These are phyloP conservation scores for Procavia capensis DNA, from an alignment of 2,113 vertebrate species.

Conservation along the genomic window DNA sequence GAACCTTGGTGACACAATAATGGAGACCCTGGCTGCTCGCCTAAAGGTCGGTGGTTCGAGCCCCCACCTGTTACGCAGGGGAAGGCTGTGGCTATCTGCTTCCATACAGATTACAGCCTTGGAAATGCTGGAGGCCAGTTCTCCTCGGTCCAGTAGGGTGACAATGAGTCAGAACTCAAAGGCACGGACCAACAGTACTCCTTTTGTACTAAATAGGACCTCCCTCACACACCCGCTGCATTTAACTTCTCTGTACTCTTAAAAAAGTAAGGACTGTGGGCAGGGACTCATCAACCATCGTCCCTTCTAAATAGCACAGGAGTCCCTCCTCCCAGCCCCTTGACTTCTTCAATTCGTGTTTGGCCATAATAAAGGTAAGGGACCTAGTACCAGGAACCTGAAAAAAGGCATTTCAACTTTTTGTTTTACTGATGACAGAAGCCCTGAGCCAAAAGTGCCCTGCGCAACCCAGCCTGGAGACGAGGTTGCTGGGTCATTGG, in stretches of 20 bases:
- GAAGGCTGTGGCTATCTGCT: too few relatives aligned
- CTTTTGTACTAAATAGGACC: background rate
- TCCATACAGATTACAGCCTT: too few relatives aligned
- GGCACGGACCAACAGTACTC: background rate
- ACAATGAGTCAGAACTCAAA: too few relatives aligned
- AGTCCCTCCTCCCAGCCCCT: background rate
- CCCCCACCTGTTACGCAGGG: too few relatives aligned
- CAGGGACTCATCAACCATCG: background rate
- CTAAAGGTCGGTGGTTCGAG: too few relatives aligned
- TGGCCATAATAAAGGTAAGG: background rate
- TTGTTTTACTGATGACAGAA: background rate
- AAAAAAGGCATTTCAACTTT: background rate
- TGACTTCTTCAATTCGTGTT: background rate
- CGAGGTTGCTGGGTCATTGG: background rate
- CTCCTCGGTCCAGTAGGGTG: too few relatives aligned
- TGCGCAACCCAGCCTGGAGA: background rate
- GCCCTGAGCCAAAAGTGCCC: background rate
- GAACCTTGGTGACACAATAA: too few relatives aligned
- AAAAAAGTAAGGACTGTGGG: slow-evolving; percentile 1
- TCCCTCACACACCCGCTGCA: background rate
- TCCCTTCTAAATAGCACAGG: background rate
- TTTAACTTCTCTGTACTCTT: slow-evolving; percentile 28
- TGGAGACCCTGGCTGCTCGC: too few relatives aligned
- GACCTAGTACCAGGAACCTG: background rate
- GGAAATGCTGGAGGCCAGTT: too few relatives aligned